Evolutionary conservation across 2,888 invertebrate genomes (phyloP).

Genomic region (Himalopsyche tibetana): DNA sequence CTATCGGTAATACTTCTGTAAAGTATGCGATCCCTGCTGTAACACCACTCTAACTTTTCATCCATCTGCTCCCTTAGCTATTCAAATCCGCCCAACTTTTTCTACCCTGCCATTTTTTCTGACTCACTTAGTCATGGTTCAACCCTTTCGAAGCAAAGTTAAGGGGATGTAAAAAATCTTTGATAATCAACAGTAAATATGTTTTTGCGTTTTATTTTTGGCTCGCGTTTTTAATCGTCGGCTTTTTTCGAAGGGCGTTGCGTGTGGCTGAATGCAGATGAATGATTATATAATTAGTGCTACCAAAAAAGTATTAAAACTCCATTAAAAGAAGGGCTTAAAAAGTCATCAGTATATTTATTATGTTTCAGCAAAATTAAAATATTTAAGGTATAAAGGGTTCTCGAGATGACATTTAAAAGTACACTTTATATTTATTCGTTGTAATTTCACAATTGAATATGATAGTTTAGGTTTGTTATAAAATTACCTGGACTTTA

Average conservation of each 20-base stretch:
- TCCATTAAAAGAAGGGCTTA: too few species aligned
- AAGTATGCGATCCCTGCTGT: not conserved
- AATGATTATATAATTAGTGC: slow-evolving; percentile 2
- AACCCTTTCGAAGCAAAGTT: slow-evolving; percentile 26
- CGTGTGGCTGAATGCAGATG: not conserved
- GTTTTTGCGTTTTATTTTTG: slow-evolving; percentile 23
- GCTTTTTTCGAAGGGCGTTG: not conserved
- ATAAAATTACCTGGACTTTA: too few species aligned
- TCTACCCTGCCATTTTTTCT: slow-evolving; percentile 2
- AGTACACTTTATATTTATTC: too few species aligned
- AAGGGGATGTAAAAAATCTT: slow-evolving; percentile 30
- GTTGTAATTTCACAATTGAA: too few species aligned
- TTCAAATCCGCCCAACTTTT: slow-evolving; percentile 24
- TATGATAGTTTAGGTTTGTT: too few species aligned
- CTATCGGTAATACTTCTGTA: not conserved
- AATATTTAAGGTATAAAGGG: too few species aligned
- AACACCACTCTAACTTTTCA: slow-evolving; percentile 17
- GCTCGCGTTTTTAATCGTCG: not conserved
- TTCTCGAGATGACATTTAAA: too few species aligned
- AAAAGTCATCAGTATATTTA: too few species aligned
- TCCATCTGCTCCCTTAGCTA: slow-evolving; percentile 25
- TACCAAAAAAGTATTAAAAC: too few species aligned
- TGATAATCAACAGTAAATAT: slow-evolving; percentile 14
- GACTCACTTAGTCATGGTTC: slow-evolving; percentile 28
- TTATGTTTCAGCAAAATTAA: too few species aligned